phyloP scores from a whole-genome alignment of 1,140 invertebrate genomes.

The Lineus longissimus region DNA sequence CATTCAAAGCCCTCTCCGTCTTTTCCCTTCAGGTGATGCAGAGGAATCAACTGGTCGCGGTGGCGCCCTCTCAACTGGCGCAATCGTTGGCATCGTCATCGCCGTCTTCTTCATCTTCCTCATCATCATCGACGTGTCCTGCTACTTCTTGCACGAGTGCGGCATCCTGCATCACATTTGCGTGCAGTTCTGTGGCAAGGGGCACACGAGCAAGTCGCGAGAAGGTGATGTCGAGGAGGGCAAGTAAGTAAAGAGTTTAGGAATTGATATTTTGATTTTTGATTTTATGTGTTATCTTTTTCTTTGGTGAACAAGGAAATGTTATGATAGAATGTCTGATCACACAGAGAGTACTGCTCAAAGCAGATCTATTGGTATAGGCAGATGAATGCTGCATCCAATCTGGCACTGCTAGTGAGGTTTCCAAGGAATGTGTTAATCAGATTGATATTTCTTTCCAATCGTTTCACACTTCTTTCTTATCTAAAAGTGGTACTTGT shows the following conservation, averaged over 20 bases:
- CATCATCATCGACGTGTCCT: slow-evolving; percentile 27
- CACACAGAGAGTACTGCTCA: too few species aligned
- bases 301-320: too few species aligned
- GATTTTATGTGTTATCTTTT: too few species aligned
- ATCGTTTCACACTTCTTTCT: too few species aligned
- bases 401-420: too few species aligned
- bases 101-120: slow-evolving; percentile 25
- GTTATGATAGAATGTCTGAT: too few species aligned
- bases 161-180: slow-evolving; percentile 19
- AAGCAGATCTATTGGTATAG: too few species aligned
- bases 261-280: too few species aligned
- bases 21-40: not conserved
- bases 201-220: not conserved
- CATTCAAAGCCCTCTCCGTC: not conserved
- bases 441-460: too few species aligned
- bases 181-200: slow-evolving; percentile 4
- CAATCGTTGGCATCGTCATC: slow-evolving; percentile 25
- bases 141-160: slow-evolving; percentile 28
- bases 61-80: slow-evolving; percentile 9
- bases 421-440: too few species aligned
- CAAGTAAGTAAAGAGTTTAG: not conserved
- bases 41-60: not conserved
- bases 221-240: not conserved
- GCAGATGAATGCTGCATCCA: too few species aligned
- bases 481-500: too few species aligned